phyloP scores from a whole-genome alignment of 1,140 invertebrate genomes.

The Dendroctonus valens region DNA sequence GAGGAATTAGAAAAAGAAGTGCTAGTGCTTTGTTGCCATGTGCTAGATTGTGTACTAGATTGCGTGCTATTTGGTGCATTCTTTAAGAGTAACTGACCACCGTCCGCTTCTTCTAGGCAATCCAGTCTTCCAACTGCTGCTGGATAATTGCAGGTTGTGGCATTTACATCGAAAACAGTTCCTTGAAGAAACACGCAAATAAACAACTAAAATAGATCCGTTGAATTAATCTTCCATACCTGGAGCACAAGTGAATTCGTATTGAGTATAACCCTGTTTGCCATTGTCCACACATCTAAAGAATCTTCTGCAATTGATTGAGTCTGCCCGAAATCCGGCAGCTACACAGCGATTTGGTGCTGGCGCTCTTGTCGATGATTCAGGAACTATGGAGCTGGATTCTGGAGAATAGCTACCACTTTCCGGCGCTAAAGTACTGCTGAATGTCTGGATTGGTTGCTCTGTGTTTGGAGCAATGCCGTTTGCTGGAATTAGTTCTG shows the following conservation, averaged over 20 bases:
- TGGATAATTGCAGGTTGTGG: slow-evolving; percentile 61
- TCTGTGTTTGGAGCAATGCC: slow-evolving; percentile 6
- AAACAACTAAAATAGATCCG: neutral
- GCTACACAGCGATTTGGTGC: slow-evolving; percentile 49
- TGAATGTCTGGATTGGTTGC: slow-evolving; percentile 28
- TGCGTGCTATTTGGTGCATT: slow-evolving; percentile 21
- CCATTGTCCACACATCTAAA: slow-evolving; percentile 56
- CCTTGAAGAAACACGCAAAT: slow-evolving; percentile 36
- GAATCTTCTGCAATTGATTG: slow-evolving; percentile 62
- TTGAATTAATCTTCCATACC: slow-evolving; percentile 38
- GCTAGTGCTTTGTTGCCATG: slow-evolving; percentile 30
- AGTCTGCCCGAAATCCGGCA: slow-evolving; percentile 59
- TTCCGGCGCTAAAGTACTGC: slow-evolving; percentile 17
- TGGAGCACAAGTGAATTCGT: slow-evolving; percentile 61
- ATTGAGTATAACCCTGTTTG: slow-evolving; percentile 56
- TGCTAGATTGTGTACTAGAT: slow-evolving; percentile 15
- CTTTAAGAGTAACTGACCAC: slow-evolving; percentile 29
- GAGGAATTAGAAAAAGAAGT: slow-evolving; percentile 27
- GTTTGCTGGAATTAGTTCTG: slow-evolving; percentile 1
- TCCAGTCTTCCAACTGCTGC: slow-evolving; percentile 57
- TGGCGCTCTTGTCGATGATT: slow-evolving; percentile 20
- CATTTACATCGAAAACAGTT: slow-evolving; percentile 61
- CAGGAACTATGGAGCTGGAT: neutral
- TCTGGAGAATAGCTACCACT: neutral
- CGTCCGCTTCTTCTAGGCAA: slow-evolving; percentile 37